Base-by-base conservation (phyloP, 2,113 vertebrate genomes). In the Eulacestoma nigropectus region DNA sequence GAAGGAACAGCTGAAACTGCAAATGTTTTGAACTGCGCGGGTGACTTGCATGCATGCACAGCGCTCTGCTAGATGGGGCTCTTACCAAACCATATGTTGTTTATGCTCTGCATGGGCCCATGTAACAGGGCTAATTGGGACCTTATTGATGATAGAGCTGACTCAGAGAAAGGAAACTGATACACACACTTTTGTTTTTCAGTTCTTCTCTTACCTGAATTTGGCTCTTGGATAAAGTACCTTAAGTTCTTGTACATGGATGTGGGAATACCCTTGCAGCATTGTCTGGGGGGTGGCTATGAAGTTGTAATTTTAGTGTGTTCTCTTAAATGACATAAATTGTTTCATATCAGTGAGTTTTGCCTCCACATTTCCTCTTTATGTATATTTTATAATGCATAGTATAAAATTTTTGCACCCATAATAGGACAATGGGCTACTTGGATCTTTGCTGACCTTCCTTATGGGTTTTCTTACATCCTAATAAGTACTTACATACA, bases 31-130 rank as follows among this genome's bases (percentile, higher is more conserved):
- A 50, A 18, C 23, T 20, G 2, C 52, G 30, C 1, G 0, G 30
- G 20, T 89, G 73, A 59, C 46, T 59, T 80, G 13, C 30, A 5
- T 20, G 3, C 23, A 5, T 13, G 30, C 44, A 73, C 41, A 35
- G 10, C 18, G 27, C 4, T 63, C 7, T 63, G 5, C 37, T 35
- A 9, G 44, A 19, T 1, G 3, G 37, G 41, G 7, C 4, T 6
- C 6, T 49, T 52, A 12, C 50, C 20, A 2, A 2, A 18, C 55
- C 17, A 0, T 8, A 2, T 23, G 7, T 11, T 60, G 13, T 35
- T 70, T 39, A 9, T 11, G 3, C 52, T 59, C 41, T 57, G 7
- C 30, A 3, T 17, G 19, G 19, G 41, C 12, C 47, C 9, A 9
- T 5, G 18, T 42, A 44, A 32, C 13, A 1, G 20, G 19, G 14